phyloP scores from a whole-genome alignment of 2,888 invertebrate species.

The Metallyticus violacea region DNA sequence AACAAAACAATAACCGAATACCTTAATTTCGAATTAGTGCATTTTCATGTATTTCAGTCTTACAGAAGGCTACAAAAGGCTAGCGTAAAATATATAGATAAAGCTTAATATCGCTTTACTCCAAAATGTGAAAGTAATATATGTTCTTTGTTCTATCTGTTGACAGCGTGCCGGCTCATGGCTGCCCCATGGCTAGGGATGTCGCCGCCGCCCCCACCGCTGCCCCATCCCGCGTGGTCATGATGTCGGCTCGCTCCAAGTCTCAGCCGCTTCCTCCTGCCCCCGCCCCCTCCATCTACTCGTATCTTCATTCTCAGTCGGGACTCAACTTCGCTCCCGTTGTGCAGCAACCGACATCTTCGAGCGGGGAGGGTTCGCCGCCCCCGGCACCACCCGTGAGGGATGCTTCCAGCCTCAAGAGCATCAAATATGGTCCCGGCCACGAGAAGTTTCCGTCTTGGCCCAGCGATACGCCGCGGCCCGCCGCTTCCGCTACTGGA shows the following conservation, averaged over 20 bases:
- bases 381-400: constrained; percentile 61
- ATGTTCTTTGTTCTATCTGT: neutral
- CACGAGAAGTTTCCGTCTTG: constrained; percentile 75
- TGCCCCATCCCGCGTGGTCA: constrained; percentile 31
- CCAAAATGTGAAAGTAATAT: too few relatives aligned
- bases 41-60: too few relatives aligned
- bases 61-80: too few relatives aligned
- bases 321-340: constrained; percentile 39
- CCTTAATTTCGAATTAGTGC: too few relatives aligned
- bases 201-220: neutral
- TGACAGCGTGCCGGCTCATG: constrained; percentile 13
- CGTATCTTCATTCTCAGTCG: constrained; percentile 43
- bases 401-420: constrained; percentile 65
- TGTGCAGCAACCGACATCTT: constrained; percentile 10
- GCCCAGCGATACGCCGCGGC: constrained; percentile 56
- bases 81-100: too few relatives aligned
- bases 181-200: neutral
- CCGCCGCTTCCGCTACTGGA: constrained; percentile 46
- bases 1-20: too few relatives aligned
- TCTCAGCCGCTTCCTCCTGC: constrained; percentile 45
- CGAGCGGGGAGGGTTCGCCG: constrained; percentile 39
- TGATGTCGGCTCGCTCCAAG: constrained; percentile 51
- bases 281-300: constrained; percentile 34
- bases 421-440: constrained; percentile 64
- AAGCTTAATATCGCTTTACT: too few relatives aligned